These are phyloP conservation scores for Caranx melampygus DNA, from an alignment of 2,113 vertebrate species.

Conservation along the genomic window DNA sequence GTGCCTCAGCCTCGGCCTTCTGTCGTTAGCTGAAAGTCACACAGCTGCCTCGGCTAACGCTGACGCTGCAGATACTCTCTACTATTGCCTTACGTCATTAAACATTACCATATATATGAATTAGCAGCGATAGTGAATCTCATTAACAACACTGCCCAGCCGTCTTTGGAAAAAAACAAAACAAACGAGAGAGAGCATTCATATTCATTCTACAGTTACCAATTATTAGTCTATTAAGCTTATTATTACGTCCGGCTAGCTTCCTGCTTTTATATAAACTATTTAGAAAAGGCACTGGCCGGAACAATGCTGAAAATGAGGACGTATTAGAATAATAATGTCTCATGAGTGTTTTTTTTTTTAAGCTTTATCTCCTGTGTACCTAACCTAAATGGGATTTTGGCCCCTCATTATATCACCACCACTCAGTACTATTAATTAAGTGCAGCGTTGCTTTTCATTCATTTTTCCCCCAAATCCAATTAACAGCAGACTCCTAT, in stretches of 20 bases:
- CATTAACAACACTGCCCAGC: constrained; percentile 24
- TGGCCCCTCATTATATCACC: constrained; percentile 58
- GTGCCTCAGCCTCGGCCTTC: constrained; percentile 46
- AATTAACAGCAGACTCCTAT: constrained; percentile 55
- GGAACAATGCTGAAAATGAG: constrained; percentile 58
- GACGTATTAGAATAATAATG: constrained; percentile 64
- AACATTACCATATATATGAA: constrained; percentile 68
- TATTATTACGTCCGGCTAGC: constrained; percentile 37
- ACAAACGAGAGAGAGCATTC: constrained; percentile 10
- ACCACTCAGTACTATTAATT: constrained; percentile 52
- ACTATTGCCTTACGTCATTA: constrained; percentile 55
- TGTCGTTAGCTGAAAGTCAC: constrained; percentile 63
- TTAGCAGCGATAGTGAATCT: constrained; percentile 48
- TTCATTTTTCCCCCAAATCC: constrained; percentile 59
- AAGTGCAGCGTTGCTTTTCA: constrained; percentile 49
- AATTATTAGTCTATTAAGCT: constrained; percentile 23
- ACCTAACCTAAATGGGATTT: constrained; percentile 65
- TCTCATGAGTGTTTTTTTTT: constrained; percentile 53
- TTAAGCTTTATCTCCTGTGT: constrained; percentile 62
- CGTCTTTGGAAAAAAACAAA: neutral
- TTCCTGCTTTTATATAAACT: constrained; percentile 49
- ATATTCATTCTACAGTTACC: neutral
- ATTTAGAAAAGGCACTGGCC: constrained; percentile 10
- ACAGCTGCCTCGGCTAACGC: constrained; percentile 53
- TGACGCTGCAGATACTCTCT: constrained; percentile 60